Percentiles rank a stretch among this genome's conserved stretches.
Evolutionary conservation across 1,140 invertebrate genomes (phyloP).

Genomic region (Ctenoplectra terminalis): DNA sequence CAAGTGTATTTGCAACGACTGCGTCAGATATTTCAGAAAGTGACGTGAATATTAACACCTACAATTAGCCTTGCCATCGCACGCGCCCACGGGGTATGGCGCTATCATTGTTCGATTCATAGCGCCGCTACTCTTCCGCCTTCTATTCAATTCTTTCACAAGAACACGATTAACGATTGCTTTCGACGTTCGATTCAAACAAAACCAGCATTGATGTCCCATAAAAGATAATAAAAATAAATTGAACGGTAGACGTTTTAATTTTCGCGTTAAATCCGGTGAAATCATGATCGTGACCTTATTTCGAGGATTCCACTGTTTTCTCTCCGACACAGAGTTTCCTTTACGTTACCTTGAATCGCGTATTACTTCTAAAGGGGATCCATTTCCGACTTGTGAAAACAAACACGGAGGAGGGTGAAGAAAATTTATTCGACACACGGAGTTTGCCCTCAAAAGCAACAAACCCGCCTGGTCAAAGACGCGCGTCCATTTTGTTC

Average conservation of each 20-base stretch:
- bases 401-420: not conserved
- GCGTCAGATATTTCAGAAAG: conserved; percentile 71
- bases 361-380: not conserved
- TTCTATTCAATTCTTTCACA: not conserved
- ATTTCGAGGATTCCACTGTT: not conserved
- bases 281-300: not conserved
- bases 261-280: no score
- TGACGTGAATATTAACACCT: conserved; percentile 71
- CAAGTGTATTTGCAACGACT: conserved; percentile 71
- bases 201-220: no score
- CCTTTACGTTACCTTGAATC: not conserved
- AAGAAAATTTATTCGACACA: not conserved
- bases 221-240: no score
- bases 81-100: not conserved
- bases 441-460: not conserved
- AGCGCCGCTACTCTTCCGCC: no score
- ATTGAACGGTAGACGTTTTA: no score
- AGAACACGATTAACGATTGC: not conserved
- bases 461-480: conserved; percentile 15
- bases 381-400: not conserved
- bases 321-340: no score
- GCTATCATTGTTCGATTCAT: not conserved
- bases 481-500: conserved; percentile 28
- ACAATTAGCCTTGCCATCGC: conserved; percentile 37
- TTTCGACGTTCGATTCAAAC: no score